Base-by-base conservation (phyloP, 2,113 vertebrate species). In the Acrocephalus arundinaceus region DNA sequence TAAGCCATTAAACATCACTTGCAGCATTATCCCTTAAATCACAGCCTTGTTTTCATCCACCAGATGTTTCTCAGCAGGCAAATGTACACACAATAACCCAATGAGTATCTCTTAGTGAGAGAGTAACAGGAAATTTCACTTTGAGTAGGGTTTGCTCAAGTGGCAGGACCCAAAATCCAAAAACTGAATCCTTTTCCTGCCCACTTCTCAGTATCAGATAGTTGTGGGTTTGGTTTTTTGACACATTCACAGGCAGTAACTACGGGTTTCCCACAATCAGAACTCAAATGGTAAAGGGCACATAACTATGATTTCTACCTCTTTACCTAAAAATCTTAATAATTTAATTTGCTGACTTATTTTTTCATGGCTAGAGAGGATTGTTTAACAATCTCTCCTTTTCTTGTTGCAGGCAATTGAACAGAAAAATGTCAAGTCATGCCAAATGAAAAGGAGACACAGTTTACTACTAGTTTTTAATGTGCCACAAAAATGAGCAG, bases 1-100 rank as follows among this genome's bases (percentile, higher is more conserved):
- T 24, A 71, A 59, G 16, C 51, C 51, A 80, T 74, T 79, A 73
- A 67, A 82, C 28, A 73, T 31, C 41, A 65, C 35, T 71, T 74
- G 37, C 30, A 73, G 62, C 24, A 55, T 76, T 83, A 66, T 55
- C 30, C 30, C 43, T 82, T 88, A 86, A 87, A 94, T 90, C 55
- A 59, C 41, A 61, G 71, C 8, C 85, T 83, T 90, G 61, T 84
- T 92, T 91, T 48, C 66, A 93, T 49, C 83, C 68, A 65, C 79
- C 92, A 94, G 85, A 83, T 88, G 79, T 85, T 83, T 86, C 92
- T 78, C 95, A 95, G 85, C 90, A 93, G 93, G 92, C 33, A 87
- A 93, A 94, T 54, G 67, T 73, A 94, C 85, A 94, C 71, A 90
- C 0, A 2, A 52, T 30, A 91, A 95, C 48, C 43, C 70, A 68